Percentiles rank a stretch among this genome's conserved stretches.
Evolutionary conservation across 1,140 invertebrate species (phyloP).

Genomic region (Plodia interpunctella): DNA sequence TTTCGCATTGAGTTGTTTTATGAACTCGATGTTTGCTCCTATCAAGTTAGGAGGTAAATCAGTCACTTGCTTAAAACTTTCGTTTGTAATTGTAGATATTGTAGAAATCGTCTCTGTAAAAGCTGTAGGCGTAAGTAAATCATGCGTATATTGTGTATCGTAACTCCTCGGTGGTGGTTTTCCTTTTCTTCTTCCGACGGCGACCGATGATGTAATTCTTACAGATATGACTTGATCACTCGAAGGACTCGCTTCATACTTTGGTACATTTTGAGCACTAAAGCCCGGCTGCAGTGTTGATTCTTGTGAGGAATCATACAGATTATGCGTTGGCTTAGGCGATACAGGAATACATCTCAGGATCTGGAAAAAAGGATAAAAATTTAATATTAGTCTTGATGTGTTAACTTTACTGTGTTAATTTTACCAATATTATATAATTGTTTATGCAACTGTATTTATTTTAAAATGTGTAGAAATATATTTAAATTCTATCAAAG

Average conservation of each 20-base stretch:
- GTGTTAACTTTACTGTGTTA: no score
- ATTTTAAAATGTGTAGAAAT: no score
- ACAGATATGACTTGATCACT: slow-evolving; percentile 71
- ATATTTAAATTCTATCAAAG: no score
- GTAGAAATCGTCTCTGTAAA: slow-evolving; percentile 1
- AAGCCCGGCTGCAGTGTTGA: slow-evolving; percentile 9
- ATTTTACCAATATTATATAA: no score
- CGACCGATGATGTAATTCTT: slow-evolving; percentile 73
- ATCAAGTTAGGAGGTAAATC: slow-evolving; percentile 42
- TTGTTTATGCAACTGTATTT: no score
- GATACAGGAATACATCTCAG: slow-evolving; percentile 42
- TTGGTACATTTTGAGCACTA: slow-evolving; percentile 46
- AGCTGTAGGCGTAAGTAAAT: not conserved
- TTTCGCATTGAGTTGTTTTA: slow-evolving; percentile 64
- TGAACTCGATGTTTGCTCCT: slow-evolving; percentile 64
- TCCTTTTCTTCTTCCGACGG: slow-evolving; percentile 51
- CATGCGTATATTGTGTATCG: not conserved
- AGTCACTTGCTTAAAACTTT: slow-evolving; percentile 19
- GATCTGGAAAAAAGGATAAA: slow-evolving; percentile 57
- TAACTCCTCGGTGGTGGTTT: not conserved
- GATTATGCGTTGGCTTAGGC: slow-evolving; percentile 35
- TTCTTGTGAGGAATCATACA: slow-evolving; percentile 13
- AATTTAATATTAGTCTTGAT: not conserved
- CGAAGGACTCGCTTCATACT: slow-evolving; percentile 31
- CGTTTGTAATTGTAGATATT: not conserved